Evolutionary conservation across 2,113 vertebrate species (phyloP), one percentile per base, ranked within the genome.

Genomic region (Vireo altiloquus): DNA sequence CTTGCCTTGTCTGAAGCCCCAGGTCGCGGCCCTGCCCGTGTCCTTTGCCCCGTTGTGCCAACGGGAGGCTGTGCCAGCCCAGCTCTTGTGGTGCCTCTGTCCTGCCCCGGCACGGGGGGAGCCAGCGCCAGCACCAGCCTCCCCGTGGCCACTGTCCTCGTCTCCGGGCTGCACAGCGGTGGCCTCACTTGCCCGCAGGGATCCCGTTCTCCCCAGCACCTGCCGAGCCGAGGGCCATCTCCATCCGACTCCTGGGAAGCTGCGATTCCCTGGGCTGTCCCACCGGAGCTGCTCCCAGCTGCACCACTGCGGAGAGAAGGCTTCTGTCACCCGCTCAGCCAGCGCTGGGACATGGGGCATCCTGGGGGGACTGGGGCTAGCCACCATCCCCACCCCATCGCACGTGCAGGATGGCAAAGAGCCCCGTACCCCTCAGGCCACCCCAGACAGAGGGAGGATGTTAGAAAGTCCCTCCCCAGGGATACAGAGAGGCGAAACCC

Each of bases 241-340:
- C 94, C 78, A 87, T 82, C 50, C 85, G 86, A 50, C 75, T 89
- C 78, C 64, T 92, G 1, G 53, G 61, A 33, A 76, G 89, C 54
- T 85, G 89, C 1, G 2, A 1, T 9, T 89, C 74, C 27, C 4
- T 0, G 6, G 90, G 59, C 61, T 91, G 95, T 37, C 53, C 66
- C 40, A 24, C 59, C 0, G 54, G 21, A 54, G 82, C 90, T 23
- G 90, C 0, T 0, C 95, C 59, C 0, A 95, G 75, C 75, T 95
- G 93, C 35, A 90, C 75, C 75, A 63, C 96, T 96, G 96, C 2
- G 2, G 82, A 94, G 75, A 95, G 70, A 96, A 66, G 33, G 66
- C 0, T 15, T 20, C 13, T 20, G 71, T 96, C 68, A 96, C 59
- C 61, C 14, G 0, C 37, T 7, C 0, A 0, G 40, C 39, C 76